Percentiles rank a stretch among this genome's conserved stretches.
Conservation (phyloP, 2,113 vertebrate species). For the Tetrao urogallus region DNA sequence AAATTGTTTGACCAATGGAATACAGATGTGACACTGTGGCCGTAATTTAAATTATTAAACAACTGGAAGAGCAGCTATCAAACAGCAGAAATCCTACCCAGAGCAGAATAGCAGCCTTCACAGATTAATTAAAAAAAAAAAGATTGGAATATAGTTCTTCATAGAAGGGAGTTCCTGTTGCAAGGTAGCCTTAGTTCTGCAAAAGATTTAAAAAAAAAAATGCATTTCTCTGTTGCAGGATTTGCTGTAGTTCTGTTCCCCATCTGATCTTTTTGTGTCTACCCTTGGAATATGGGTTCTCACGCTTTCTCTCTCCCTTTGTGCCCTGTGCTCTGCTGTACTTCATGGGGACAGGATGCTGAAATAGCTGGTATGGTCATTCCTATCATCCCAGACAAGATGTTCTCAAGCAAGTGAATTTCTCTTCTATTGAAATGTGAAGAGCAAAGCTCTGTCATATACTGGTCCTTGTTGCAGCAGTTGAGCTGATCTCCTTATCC, state of each 20-base stretch:
- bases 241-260: not conserved
- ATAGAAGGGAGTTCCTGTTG: slow-evolving; percentile 1
- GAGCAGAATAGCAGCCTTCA: not conserved
- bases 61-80: slow-evolving; percentile 43
- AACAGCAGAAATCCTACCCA: slow-evolving; percentile 33
- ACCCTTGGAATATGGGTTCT: not conserved
- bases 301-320: not conserved
- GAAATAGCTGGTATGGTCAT: not conserved
- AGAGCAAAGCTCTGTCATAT: not conserved
- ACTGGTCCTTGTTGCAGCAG: not conserved
- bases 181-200: not conserved
- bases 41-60: slow-evolving; percentile 57
- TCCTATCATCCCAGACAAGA: not conserved
- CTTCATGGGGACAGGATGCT: not conserved
- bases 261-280: not conserved
- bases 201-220: not conserved
- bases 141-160: slow-evolving; percentile 26
- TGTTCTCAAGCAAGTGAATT: not conserved
- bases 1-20: slow-evolving; percentile 59
- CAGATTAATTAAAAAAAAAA: not conserved
- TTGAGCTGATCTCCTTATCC: not conserved
- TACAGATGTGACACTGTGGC: slow-evolving; percentile 57
- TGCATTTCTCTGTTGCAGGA: not conserved
- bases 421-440: not conserved
- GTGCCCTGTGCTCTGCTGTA: not conserved